Conservation (phyloP, 2,113 vertebrate species). For the Odontesthes bonariensis region DNA sequence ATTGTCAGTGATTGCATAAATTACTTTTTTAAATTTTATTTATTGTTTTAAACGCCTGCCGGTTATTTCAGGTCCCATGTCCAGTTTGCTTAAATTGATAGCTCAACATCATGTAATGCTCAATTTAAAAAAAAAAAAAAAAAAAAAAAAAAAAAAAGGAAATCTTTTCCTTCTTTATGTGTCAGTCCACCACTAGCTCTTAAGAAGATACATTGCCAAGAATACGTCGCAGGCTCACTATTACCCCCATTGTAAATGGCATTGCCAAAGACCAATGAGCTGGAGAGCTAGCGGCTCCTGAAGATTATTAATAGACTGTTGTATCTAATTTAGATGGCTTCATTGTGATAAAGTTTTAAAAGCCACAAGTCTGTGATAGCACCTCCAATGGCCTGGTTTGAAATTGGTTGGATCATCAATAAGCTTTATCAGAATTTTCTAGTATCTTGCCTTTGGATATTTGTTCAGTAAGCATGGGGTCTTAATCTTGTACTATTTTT, state of each 20-base stretch:
- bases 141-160: too few species aligned
- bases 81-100: too few species aligned
- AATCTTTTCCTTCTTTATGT: too few species aligned
- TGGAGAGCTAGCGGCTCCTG: background rate
- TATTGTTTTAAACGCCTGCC: too few species aligned
- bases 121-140: background rate
- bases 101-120: background rate
- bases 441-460: background rate
- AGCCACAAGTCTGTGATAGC: too few species aligned
- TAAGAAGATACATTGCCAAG: background rate
- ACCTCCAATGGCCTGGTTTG: too few species aligned
- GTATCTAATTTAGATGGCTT: background rate
- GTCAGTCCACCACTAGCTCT: too few species aligned
- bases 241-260: background rate
- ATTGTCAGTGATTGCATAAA: background rate
- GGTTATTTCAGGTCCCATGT: background rate
- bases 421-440: background rate
- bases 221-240: background rate
- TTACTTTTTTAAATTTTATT: background rate
- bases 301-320: conserved; percentile 27
- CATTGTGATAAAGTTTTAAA: background rate
- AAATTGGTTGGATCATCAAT: too few species aligned
- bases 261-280: background rate
- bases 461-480: background rate
- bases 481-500: background rate